phyloP scores from a whole-genome alignment of 2,113 vertebrate species.

The Rhea americana region DNA sequence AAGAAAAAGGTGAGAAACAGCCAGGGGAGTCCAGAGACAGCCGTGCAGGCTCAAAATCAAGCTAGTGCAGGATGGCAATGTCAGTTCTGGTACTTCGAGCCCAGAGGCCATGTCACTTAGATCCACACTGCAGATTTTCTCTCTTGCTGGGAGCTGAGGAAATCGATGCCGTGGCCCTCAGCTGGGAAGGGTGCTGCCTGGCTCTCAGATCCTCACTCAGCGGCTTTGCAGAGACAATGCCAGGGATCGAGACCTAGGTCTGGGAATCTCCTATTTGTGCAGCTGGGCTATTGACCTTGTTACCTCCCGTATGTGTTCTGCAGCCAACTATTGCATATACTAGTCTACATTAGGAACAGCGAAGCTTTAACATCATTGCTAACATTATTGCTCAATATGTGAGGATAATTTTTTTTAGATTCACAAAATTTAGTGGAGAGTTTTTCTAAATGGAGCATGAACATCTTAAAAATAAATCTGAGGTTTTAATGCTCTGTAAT shows the following conservation, averaged over 20 bases:
- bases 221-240: too few relatives aligned
- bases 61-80: not conserved
- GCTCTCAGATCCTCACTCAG: too few relatives aligned
- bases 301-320: not conserved
- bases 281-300: not conserved
- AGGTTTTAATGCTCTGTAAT: conserved; percentile 76
- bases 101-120: too few relatives aligned
- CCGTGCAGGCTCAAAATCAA: not conserved
- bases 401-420: conserved; percentile 72
- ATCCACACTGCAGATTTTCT: too few relatives aligned
- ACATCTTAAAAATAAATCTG: conserved; percentile 79
- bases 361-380: conserved; percentile 13
- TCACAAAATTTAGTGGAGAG: conserved; percentile 71
- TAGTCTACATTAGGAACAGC: conserved; percentile 4
- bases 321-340: not conserved
- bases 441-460: conserved; percentile 78
- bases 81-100: not conserved
- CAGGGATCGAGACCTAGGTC: too few relatives aligned
- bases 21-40: not conserved
- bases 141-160: not conserved
- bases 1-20: not conserved
- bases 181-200: not conserved
- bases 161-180: not conserved
- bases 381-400: conserved; percentile 45
- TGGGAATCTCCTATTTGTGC: not conserved